A percentile compares a stretch with the other conserved stretches of the same genome.
Conservation (phyloP, 2,888 invertebrate genomes). For the Lycocerus yunnanus region DNA sequence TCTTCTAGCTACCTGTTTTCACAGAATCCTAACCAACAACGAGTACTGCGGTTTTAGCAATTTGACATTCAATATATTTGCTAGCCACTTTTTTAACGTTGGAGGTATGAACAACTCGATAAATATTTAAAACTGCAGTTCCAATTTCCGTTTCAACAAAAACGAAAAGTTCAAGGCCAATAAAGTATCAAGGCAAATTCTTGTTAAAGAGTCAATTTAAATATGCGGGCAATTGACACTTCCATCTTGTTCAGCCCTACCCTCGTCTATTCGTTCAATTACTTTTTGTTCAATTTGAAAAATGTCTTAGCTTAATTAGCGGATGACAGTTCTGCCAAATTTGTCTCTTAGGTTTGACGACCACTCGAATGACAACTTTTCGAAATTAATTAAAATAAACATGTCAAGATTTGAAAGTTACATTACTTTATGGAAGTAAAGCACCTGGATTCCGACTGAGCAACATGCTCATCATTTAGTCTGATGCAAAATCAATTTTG, state of each 20-base stretch:
- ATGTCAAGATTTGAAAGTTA: neutral
- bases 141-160: slow-evolving; percentile 16
- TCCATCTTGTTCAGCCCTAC: neutral
- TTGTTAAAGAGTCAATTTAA: slow-evolving; percentile 1
- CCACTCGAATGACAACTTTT: neutral
- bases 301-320: neutral
- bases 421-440: neutral
- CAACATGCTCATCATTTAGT: neutral
- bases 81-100: neutral
- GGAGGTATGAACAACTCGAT: neutral
- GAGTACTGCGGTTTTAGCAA: neutral
- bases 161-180: slow-evolving; percentile 18
- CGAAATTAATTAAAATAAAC: neutral
- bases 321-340: neutral
- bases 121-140: slow-evolving; percentile 11
- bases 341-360: neutral
- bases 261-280: neutral
- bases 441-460: neutral
- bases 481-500: neutral
- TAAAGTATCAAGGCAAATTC: slow-evolving; percentile 9
- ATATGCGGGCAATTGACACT: slow-evolving; percentile 1
- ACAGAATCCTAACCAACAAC: neutral
- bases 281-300: neutral
- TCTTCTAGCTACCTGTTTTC: neutral
- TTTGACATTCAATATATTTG: neutral